These are phyloP conservation scores for Elephas maximus DNA, from an alignment of 2,113 vertebrate species.

Conservation along the genomic window DNA sequence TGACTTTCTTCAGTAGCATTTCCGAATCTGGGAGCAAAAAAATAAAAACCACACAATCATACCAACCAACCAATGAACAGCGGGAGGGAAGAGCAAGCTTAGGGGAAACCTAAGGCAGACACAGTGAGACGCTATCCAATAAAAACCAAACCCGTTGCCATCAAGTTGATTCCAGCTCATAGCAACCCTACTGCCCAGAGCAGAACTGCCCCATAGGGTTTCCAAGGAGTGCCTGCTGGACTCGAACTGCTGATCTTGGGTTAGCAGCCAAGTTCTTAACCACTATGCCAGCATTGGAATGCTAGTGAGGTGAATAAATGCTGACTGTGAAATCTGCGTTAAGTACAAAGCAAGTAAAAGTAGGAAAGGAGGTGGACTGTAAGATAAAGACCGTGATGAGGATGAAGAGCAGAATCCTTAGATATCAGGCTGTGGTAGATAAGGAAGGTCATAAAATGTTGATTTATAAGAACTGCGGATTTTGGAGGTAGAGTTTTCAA, in stretches of 20 bases:
- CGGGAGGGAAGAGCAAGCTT: not conserved
- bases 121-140: not conserved
- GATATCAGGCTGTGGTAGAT: not conserved
- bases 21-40: not conserved
- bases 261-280: no score
- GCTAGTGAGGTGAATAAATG: not conserved
- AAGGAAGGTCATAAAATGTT: not conserved
- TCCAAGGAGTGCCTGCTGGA: no score
- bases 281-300: no score
- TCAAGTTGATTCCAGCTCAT: no score
- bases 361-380: not conserved
- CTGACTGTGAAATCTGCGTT: not conserved
- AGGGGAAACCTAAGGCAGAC: not conserved
- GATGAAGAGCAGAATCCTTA: not conserved
- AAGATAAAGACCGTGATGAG: not conserved
- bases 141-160: no score
- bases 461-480: not conserved
- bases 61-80: not conserved
- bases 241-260: no score
- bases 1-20: not conserved
- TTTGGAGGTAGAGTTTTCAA: constrained; percentile 24
- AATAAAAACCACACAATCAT: not conserved
- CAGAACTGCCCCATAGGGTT: no score
- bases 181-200: no score
- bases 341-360: not conserved